Percentiles rank a stretch among this genome's conserved stretches.
phyloP scores from a whole-genome alignment of 2,888 invertebrate genomes.

The Philaethria dido region DNA sequence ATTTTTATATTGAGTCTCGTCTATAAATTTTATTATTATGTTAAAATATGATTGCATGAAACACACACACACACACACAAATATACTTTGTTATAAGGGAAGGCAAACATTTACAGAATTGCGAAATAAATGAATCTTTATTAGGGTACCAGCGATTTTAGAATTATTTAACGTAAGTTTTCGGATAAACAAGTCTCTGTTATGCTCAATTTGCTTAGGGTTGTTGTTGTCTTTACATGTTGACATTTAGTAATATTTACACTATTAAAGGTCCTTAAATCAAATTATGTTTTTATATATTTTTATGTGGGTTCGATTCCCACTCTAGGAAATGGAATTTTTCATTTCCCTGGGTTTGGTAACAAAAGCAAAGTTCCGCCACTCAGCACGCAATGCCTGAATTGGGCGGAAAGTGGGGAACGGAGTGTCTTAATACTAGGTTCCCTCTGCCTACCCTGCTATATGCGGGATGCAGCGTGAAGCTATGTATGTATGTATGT shows the following conservation, averaged over 20 bases:
- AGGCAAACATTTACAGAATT: neutral
- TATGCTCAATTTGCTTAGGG: constrained; percentile 5
- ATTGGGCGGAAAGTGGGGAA: too few relatives aligned
- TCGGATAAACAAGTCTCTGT: constrained; percentile 12
- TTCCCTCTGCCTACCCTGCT: too few relatives aligned
- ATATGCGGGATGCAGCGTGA: too few relatives aligned
- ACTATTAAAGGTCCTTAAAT: neutral
- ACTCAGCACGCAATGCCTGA: too few relatives aligned
- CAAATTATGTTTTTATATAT: neutral
- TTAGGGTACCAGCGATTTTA: constrained; percentile 8
- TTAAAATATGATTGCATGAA: neutral
- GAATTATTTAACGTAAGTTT: constrained; percentile 15
- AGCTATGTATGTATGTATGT: too few relatives aligned
- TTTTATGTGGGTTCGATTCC: too few relatives aligned
- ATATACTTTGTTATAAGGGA: constrained; percentile 4
- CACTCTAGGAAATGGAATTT: too few relatives aligned
- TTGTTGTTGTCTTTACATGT: constrained; percentile 2
- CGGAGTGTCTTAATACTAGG: too few relatives aligned
- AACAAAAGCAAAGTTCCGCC: too few relatives aligned
- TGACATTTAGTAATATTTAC: neutral
- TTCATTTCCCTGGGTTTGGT: too few relatives aligned
- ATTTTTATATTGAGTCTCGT: neutral
- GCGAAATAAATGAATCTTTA: constrained; percentile 16
- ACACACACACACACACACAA: constrained; percentile 11
- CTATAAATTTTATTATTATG: neutral